Percentiles rank a stretch among this genome's conserved stretches.
These are phyloP conservation scores for Sorex araneus DNA, from an alignment of 2,113 vertebrate genomes.

Conservation along the genomic window DNA sequence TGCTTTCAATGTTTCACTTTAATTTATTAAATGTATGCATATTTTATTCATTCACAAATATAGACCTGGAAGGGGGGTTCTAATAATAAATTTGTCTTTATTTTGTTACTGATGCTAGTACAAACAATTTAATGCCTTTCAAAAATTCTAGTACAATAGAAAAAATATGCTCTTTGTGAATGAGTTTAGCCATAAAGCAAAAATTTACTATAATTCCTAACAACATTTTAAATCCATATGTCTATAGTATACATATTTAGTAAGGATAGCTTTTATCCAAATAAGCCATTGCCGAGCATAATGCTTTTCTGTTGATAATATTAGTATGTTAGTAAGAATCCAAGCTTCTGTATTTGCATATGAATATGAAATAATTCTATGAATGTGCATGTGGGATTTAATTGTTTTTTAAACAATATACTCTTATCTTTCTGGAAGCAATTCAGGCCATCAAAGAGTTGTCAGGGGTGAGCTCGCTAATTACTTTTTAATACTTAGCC, in stretches of 20 bases:
- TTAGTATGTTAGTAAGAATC: slow-evolving; percentile 86
- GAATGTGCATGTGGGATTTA: slow-evolving; percentile 87
- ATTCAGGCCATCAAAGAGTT: slow-evolving; percentile 90
- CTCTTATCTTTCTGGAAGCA: slow-evolving; percentile 91
- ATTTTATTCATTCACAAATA: slow-evolving; percentile 2
- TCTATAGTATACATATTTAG: neutral
- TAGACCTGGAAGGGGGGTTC: neutral
- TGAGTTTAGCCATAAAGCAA: neutral
- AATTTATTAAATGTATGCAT: slow-evolving; percentile 1
- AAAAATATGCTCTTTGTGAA: neutral
- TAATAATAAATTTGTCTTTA: neutral
- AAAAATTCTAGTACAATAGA: neutral
- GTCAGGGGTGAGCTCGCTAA: slow-evolving; percentile 89
- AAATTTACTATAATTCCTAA: neutral
- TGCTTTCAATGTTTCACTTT: neutral
- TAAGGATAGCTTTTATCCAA: slow-evolving; percentile 49
- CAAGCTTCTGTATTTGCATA: slow-evolving; percentile 87
- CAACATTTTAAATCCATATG: neutral
- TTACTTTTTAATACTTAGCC: slow-evolving; percentile 90
- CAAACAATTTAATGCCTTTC: neutral
- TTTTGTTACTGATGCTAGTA: slow-evolving; percentile 45
- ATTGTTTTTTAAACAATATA: slow-evolving; percentile 89
- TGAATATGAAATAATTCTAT: slow-evolving; percentile 91
- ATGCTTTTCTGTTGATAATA: slow-evolving; percentile 51
- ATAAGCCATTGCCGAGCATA: neutral